Evolutionary conservation across 1,140 invertebrate species (phyloP).

Genomic region (Drosophila lini): DNA sequence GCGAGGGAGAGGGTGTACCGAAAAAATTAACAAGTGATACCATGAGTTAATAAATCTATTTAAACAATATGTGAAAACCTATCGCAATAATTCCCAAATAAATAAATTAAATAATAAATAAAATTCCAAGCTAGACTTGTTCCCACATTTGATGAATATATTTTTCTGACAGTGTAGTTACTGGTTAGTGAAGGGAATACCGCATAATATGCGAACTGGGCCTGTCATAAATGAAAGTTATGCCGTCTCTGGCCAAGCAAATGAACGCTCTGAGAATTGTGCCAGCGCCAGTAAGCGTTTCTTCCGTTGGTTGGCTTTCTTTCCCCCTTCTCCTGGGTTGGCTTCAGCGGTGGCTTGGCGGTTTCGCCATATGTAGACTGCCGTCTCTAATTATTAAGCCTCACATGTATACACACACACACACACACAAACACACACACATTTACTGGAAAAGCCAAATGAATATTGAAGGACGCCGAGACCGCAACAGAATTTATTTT

Average conservation of each 20-base stretch:
- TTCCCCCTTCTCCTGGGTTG: slow-evolving; percentile 1
- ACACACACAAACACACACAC: neutral
- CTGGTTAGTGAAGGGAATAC: slow-evolving; percentile 44
- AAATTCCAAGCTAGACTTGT: neutral
- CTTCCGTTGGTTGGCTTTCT: neutral
- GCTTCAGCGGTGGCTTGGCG: slow-evolving; percentile 14
- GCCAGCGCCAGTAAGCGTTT: slow-evolving; percentile 42
- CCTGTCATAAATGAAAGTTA: slow-evolving; percentile 76
- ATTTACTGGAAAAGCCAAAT: slow-evolving; percentile 49
- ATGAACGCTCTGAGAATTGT: slow-evolving; percentile 71
- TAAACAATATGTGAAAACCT: too few species aligned
- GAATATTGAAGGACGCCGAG: slow-evolving; percentile 68
- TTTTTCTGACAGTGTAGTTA: slow-evolving; percentile 11
- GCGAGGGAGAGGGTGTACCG: slow-evolving; percentile 2
- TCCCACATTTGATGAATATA: too few species aligned
- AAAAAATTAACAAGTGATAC: too few species aligned
- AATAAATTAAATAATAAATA: neutral
- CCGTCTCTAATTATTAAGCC: slow-evolving; percentile 68
- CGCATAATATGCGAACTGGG: slow-evolving; percentile 78
- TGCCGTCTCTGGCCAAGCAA: slow-evolving; percentile 61
- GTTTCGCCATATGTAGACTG: slow-evolving; percentile 37
- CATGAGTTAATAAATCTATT: neutral
- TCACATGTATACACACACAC: slow-evolving; percentile 7
- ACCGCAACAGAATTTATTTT: slow-evolving; percentile 70
- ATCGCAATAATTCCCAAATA: neutral